Base-by-base conservation (phyloP, 2,797 vertebrate species). In the Enteromius radiatus region DNA sequence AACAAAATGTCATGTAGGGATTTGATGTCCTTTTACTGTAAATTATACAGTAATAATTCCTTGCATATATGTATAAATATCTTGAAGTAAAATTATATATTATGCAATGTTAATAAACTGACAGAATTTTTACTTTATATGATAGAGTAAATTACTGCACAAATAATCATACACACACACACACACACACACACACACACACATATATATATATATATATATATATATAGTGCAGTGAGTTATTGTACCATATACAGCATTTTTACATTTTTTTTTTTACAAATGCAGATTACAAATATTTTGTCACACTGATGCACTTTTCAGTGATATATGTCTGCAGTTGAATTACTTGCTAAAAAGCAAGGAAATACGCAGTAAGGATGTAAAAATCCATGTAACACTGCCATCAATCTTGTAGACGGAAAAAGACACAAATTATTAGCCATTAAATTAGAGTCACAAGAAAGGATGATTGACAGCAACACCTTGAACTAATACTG, bases 401-500 rank as follows among this genome's bases (percentile, higher is more conserved):
- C 0, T 10, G 0, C 26, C 1, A 4, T 77, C 28, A 47, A 43
- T 67, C 47, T 56, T 41, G 31, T 28, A 41, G 36, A 74, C 12
- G 38, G 73, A 61, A 45, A 41, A 28, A 61, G 23, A 75, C 19
- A 45, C 14, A 61, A 36, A 67, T 78, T n/a, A 78, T 82, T 75
- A 45, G n/a, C 36, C 31, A 75, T 36, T 61, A 63, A 17, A 82
- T 33, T 64, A 47, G 56, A 38, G 3, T 63, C 41, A 78, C 11
- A 73, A 36, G 15, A 71, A 52, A 28, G 82, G 17, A 43, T 83
- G 85, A 80, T 79, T 82, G 77, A 67, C 83, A 84, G 47, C 2
- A 41, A 65, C 87, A 84, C 87, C 85, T 76, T 89, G 86, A 91
- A 87, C 88, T 91, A 88, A 91, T 86, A 78, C 85, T 85, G 79